Base-by-base conservation (phyloP, 1,140 invertebrate species). In the Varroa destructor region DNA sequence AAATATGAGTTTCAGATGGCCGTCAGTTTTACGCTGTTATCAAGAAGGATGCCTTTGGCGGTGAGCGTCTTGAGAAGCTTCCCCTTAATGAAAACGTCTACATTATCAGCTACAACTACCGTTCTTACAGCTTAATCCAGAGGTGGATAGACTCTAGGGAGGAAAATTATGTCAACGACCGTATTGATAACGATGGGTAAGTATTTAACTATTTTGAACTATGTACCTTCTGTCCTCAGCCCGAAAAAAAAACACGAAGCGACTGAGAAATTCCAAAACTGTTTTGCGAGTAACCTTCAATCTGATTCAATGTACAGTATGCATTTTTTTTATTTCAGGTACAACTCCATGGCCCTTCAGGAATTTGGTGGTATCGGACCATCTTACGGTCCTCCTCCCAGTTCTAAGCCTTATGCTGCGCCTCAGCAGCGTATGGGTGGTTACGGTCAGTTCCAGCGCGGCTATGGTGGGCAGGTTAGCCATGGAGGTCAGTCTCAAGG, bases 51-150 rank as follows among this genome's bases (percentile, higher is more conserved):
- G 61, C 61, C 36, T 14, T 67, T 8, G 61, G 40, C 14, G 61
- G 61, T 46, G 61, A 67, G 40, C 61, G 61, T 67, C 61, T 67
- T 12, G 61, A 67, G 61, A 67, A 67, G 61, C 61, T 67, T 40
- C 61, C 61, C 61, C 61, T 67, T 46, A 67, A 67, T 37, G 61
- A 67, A 37, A 67, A 67, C 12, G 61, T 67, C n/a, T 67, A 25
- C 61, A 67, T 67, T 40, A 46, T 67, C 46, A 37, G 61, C 3
- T 46, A 67, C n/a, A 67, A 40, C 37, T 67, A 36, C 61, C 61
- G 61, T 40, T 67, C 61, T 10, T 2, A 67, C 61, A 40, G 46
- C 8, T 46, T 67, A 12, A 14, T 67, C 36, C 14, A 67, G 61
- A 40, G 61, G 12, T 67, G 61, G 61, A 12, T 67, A 37, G 12